phyloP scores from a whole-genome alignment of 1,140 invertebrate species.

The Neuroterus valhalla region DNA sequence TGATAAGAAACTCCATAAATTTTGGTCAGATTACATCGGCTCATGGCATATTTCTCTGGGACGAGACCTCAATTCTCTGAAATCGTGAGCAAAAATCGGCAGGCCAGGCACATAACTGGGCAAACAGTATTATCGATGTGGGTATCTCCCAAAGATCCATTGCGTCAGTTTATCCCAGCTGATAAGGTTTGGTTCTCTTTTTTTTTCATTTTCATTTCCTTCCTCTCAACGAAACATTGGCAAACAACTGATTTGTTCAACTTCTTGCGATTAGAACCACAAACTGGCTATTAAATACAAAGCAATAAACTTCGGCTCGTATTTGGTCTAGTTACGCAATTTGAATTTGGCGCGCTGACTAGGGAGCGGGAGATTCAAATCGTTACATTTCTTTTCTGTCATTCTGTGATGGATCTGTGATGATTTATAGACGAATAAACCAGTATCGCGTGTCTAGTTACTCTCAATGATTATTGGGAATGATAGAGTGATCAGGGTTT shows the following conservation, averaged over 20 bases:
- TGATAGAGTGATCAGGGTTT: no score
- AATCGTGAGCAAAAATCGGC: slow-evolving; percentile 6
- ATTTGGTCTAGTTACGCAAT: no score
- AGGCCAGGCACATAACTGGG: slow-evolving; percentile 9
- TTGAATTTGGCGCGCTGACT: not conserved
- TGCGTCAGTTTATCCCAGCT: not conserved
- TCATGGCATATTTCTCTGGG: slow-evolving; percentile 2
- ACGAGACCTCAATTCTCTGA: slow-evolving; percentile 3
- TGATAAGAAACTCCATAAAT: slow-evolving; percentile 30
- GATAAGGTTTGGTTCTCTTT: slow-evolving; percentile 14
- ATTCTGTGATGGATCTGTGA: no score
- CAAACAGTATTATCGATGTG: slow-evolving; percentile 25
- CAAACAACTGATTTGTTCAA: not conserved
- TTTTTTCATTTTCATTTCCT: slow-evolving; percentile 1
- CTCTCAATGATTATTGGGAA: no score
- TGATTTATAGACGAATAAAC: no score
- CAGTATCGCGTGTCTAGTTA: no score
- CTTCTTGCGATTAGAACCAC: no score
- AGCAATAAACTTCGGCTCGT: no score
- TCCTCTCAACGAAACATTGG: not conserved
- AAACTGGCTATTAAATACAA: no score
- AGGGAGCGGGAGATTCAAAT: no score
- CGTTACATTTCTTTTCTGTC: no score
- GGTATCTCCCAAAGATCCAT: not conserved
- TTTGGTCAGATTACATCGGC: not conserved